Conservation (phyloP, 2,113 vertebrate genomes). For the Lethenteron camtschaticum region DNA sequence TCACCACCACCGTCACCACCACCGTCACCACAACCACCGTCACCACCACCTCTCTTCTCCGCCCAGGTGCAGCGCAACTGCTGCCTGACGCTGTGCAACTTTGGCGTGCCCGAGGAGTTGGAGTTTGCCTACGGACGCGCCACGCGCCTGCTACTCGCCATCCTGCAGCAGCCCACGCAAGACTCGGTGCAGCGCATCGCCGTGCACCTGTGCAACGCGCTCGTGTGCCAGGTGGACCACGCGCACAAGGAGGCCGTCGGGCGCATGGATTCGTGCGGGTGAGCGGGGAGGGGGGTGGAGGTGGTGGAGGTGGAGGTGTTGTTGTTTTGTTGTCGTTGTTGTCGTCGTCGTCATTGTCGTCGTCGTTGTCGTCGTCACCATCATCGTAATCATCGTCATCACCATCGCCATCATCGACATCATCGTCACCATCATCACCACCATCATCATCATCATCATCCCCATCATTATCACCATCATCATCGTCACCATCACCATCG, state of each 20-base stretch:
- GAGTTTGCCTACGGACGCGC: not conserved
- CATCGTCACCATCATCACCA: not conserved
- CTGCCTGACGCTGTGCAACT: not conserved
- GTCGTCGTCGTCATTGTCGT: not conserved
- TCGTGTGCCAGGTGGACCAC: not conserved
- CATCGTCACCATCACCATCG: too few species aligned
- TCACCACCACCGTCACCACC: too few species aligned
- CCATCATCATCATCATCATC: too few species aligned
- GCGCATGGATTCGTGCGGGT: constrained; percentile 97
- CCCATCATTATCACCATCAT: too few species aligned
- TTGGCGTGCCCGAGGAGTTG: not conserved
- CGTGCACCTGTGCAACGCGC: not conserved
- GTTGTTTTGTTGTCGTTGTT: not conserved
- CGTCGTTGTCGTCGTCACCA: too few species aligned
- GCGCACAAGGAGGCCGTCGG: constrained; percentile 26
- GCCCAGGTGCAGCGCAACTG: not conserved
- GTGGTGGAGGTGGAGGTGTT: not conserved
- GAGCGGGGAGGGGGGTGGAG: too few species aligned
- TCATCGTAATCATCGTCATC: not conserved
- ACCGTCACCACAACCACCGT: too few species aligned
- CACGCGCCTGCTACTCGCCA: not conserved
- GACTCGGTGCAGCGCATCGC: not conserved
- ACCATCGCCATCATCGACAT: not conserved
- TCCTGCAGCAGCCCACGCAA: not conserved
- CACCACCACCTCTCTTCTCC: too few species aligned